Evolutionary conservation across 2,888 invertebrate genomes (phyloP).

Genomic region (Bibio marci): DNA sequence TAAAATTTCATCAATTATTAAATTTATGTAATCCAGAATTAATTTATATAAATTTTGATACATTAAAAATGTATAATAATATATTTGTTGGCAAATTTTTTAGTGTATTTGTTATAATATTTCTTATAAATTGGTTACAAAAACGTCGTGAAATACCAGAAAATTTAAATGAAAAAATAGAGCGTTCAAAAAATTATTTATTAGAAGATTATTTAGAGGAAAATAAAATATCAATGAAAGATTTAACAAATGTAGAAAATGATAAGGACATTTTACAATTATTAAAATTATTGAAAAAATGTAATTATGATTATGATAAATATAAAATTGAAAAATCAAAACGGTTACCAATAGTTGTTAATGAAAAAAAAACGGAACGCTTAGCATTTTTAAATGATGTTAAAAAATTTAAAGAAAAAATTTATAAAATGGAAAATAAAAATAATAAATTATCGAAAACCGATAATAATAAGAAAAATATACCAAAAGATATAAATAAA

Average conservation of each 20-base stretch:
- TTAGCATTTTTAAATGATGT: constrained; percentile 25
- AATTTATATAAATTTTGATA: constrained; percentile 5
- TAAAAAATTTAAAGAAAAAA: constrained; percentile 23
- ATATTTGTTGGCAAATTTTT: constrained; percentile 43
- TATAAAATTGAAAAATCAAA: constrained; percentile 22
- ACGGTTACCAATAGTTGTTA: constrained; percentile 7
- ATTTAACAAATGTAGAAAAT: constrained; percentile 23
- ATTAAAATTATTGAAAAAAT: constrained; percentile 20
- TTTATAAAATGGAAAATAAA: constrained; percentile 14
- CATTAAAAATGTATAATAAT: constrained; percentile 7
- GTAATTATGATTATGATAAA: constrained; percentile 23
- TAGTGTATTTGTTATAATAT: constrained; percentile 28
- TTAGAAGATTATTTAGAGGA: constrained; percentile 34
- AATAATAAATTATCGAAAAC: constrained; percentile 17
- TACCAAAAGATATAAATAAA: constrained; percentile 21
- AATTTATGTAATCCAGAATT: constrained; percentile 57
- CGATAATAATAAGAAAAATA: constrained; percentile 16
- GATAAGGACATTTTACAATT: constrained; percentile 22
- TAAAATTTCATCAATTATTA: constrained; percentile 36
- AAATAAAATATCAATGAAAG: constrained; percentile 23
- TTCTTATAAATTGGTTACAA: constrained; percentile 29
- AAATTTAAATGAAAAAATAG: constrained; percentile 16
- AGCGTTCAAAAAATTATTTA: constrained; percentile 35
- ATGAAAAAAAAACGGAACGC: constrained; percentile 19
- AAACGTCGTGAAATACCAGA: constrained; percentile 21